These are phyloP conservation scores for Agonopterix arenella DNA, from an alignment of 2,888 invertebrate species.

Conservation along the genomic window DNA sequence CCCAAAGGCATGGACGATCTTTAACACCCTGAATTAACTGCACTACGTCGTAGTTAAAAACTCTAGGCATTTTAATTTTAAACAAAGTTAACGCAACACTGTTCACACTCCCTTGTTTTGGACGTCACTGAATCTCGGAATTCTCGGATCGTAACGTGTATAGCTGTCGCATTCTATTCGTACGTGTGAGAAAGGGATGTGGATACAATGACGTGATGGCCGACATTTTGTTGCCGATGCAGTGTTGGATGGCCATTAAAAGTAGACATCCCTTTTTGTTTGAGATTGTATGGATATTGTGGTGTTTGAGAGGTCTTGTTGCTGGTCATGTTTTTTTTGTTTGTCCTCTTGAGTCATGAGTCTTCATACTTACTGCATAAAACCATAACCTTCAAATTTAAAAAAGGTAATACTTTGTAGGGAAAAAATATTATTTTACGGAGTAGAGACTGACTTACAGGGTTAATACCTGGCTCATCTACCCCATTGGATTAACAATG, in stretches of 20 bases:
- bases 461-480: no score
- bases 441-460: no score
- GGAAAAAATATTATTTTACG: no score
- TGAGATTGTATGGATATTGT: background rate
- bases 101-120: constrained; percentile 37
- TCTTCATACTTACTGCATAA: no score
- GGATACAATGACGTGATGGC: constrained; percentile 36
- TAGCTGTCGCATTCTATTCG: constrained; percentile 21
- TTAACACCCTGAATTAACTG: constrained; percentile 41
- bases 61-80: constrained; percentile 32
- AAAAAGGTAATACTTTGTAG: no score
- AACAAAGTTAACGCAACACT: constrained; percentile 18
- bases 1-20: constrained; percentile 59
- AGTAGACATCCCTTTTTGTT: constrained; percentile 17
- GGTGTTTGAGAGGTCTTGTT: background rate
- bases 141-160: constrained; percentile 44
- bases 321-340: no score
- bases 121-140: constrained; percentile 54
- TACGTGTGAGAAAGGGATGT: constrained; percentile 23
- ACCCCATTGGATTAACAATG: no score
- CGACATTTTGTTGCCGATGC: constrained; percentile 30
- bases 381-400: no score
- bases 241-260: constrained; percentile 18
- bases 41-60: constrained; percentile 55
- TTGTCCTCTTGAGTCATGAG: no score